These are phyloP conservation scores for Pardosa pseudoannulata DNA, from an alignment of 2,888 invertebrate genomes.

Conservation along the genomic window DNA sequence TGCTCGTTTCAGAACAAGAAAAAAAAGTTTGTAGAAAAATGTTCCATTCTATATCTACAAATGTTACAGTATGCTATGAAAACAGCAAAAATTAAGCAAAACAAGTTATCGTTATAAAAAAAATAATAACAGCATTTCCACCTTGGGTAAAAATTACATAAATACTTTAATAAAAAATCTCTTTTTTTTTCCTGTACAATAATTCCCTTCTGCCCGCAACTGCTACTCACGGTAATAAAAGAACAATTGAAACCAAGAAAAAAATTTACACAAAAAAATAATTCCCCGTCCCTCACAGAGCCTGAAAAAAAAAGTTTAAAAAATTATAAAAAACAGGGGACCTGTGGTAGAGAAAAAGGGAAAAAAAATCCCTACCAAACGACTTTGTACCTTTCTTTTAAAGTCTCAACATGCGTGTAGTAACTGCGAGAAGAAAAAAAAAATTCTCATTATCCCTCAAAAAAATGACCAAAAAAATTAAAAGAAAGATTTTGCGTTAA, in stretches of 20 bases:
- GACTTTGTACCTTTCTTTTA: conserved; percentile 13
- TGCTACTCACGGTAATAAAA: conserved; percentile 18
- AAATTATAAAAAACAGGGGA: background rate
- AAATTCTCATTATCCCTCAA: conserved; percentile 6
- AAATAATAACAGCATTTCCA: background rate
- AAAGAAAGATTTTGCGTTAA: background rate
- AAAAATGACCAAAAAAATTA: background rate
- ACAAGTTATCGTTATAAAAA: background rate
- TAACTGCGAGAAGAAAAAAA: background rate
- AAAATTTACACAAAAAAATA: background rate
- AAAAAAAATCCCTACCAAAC: conserved; percentile 22
- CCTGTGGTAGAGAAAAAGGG: background rate
- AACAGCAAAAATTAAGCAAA: background rate
- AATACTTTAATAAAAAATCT: conserved; percentile 12
- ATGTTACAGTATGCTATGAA: no score
- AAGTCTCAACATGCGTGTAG: background rate
- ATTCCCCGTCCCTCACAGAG: background rate
- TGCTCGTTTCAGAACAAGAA: no score
- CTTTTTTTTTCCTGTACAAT: conserved; percentile 5
- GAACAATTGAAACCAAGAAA: conserved; percentile 1
- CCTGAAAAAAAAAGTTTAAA: background rate
- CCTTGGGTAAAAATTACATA: background rate
- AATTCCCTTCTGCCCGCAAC: background rate
- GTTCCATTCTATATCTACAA: no score
- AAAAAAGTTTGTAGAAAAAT: no score